Evolutionary conservation across 2,797 vertebrate species (phyloP), one percentile per base, ranked within the genome.

Genomic region (Pelochelys cantorii): DNA sequence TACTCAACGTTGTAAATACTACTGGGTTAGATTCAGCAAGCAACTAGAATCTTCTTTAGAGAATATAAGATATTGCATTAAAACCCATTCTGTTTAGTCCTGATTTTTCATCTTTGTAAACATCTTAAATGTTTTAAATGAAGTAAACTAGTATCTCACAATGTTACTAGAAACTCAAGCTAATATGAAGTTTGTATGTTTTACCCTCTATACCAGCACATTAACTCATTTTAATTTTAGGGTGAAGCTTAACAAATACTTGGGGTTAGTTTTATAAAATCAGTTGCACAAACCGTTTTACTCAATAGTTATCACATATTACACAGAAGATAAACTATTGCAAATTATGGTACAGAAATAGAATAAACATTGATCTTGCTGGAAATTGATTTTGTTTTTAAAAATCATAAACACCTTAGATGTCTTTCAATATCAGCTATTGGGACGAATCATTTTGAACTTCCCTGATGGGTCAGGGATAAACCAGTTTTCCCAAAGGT

Each of bases 401-500:
- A 29, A 31, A 85, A 56, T 84, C 25, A 77, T 34, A 54, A 62
- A 23, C 34, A 31, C 56, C 71, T 57, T 27, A 56, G 55, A 11
- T 20, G 31, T 17, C 60, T 34, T 48, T 57, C 81, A 18, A 6
- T 78, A 91, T 97, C 98, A 97, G 53, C 96, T 97, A 1, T 98
- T 94, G 3, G 98, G 98, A 85, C 98, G 98, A 65, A 97, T 97
- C 96, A 99, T 94, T 89, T 98, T 97, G 97, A 99, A 99, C 93
- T 95, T 98, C 81, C 98, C 98, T 11, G 98, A 98, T 48, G 99
- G 99, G 96, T 99, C 99, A 17, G 99, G 99, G 92, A 99, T 97
- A 96, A 99, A 99, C 99, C 99, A 99, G 94, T 96, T 99, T 96
- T 99, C 99, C 99, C 99, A 99, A 59, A 99, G 97, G 62, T 99